A percentile compares a stretch with the other conserved stretches of the same genome.
Evolutionary conservation across 2,797 vertebrate genomes (phyloP).

Genomic region (Myotis findleyi): DNA sequence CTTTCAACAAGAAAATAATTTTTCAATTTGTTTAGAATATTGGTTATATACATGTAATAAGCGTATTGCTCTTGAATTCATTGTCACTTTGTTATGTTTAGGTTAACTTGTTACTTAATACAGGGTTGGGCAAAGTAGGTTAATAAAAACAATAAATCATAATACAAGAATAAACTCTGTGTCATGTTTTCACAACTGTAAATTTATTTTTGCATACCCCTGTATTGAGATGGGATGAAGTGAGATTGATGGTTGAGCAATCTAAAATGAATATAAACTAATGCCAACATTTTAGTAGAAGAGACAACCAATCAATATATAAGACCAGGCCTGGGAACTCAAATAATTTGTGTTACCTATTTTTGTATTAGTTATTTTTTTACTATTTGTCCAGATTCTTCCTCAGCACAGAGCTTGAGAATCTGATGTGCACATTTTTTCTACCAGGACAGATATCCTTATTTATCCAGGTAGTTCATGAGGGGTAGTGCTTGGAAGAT

Average conservation of each 20-base stretch:
- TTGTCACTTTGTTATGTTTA: not conserved
- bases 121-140: not conserved
- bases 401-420: not conserved
- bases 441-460: not conserved
- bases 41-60: not conserved
- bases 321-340: not conserved
- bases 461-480: not conserved
- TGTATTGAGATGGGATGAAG: not conserved
- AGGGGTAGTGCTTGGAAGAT: not conserved
- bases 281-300: not conserved
- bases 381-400: not conserved
- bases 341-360: not conserved
- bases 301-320: not conserved
- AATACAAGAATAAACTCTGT: not conserved
- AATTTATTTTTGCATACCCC: not conserved
- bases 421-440: not conserved
- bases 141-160: not conserved
- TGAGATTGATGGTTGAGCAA: not conserved
- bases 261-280: not conserved
- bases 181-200: not conserved
- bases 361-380: not conserved
- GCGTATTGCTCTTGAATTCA: not conserved
- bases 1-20: not conserved
- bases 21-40: not conserved
- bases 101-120: conserved; percentile 12